Percentiles rank a stretch among this genome's conserved stretches.
These are phyloP conservation scores for Myzus persicae DNA, from an alignment of 1,140 invertebrate species.

Conservation along the genomic window DNA sequence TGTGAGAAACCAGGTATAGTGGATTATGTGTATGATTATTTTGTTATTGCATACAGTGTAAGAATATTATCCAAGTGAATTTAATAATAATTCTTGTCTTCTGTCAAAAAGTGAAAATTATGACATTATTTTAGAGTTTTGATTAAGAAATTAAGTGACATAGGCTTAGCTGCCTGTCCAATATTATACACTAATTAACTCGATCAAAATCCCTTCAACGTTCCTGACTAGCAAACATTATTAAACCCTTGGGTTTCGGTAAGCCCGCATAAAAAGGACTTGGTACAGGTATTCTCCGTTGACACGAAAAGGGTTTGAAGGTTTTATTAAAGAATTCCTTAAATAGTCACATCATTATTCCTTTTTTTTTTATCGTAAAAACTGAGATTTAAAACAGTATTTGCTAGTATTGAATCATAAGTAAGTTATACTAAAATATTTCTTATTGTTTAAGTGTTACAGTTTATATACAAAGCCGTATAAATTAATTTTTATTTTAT, in stretches of 20 bases:
- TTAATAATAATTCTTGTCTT: background rate
- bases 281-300: slow-evolving; percentile 4
- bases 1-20: background rate
- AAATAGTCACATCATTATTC: background rate
- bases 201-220: slow-evolving; percentile 32
- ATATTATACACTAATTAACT: slow-evolving; percentile 45
- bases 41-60: background rate
- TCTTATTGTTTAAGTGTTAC: background rate
- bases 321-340: slow-evolving; percentile 24
- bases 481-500: background rate
- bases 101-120: slow-evolving; percentile 45
- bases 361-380: background rate
- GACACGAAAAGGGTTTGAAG: slow-evolving; percentile 11
- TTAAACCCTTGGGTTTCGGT: slow-evolving; percentile 30
- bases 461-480: background rate
- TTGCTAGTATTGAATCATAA: background rate
- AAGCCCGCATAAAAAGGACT: background rate
- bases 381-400: background rate
- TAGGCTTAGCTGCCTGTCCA: slow-evolving; percentile 38
- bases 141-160: slow-evolving; percentile 40
- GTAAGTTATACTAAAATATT: background rate
- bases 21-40: background rate
- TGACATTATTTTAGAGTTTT: slow-evolving; percentile 20
- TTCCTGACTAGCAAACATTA: slow-evolving; percentile 25
- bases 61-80: background rate